phyloP scores from a whole-genome alignment of 2,113 vertebrate species.

The Oreochromis spilurus region DNA sequence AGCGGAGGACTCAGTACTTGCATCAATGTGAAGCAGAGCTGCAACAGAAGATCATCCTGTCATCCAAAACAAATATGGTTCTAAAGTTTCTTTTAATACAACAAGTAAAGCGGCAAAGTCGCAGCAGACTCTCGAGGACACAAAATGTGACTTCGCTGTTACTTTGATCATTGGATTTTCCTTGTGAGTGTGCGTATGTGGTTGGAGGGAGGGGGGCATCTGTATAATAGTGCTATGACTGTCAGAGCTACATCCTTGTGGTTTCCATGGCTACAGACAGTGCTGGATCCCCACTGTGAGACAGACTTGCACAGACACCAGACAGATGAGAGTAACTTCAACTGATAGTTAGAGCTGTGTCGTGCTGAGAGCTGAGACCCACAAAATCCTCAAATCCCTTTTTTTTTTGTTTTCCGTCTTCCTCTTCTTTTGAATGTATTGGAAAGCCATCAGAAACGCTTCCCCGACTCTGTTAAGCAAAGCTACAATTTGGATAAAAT shows the following conservation, averaged over 20 bases:
- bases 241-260: slow-evolving; percentile 12
- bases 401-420: background rate
- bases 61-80: background rate
- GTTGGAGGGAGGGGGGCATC: background rate
- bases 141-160: background rate
- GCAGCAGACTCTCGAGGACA: background rate
- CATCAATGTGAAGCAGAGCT: background rate
- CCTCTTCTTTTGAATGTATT: background rate
- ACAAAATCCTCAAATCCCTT: slow-evolving; percentile 3
- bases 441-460: background rate
- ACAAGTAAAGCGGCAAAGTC: background rate
- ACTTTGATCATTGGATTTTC: slow-evolving; percentile 9
- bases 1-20: background rate
- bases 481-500: slow-evolving; percentile 3
- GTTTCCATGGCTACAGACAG: slow-evolving; percentile 63
- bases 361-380: slow-evolving; percentile 9
- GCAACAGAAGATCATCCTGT: background rate
- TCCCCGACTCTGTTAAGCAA: background rate
- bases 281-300: slow-evolving; percentile 3
- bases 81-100: background rate
- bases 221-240: background rate
- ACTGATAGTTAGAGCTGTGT: slow-evolving; percentile 9
- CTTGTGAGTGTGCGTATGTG: background rate
- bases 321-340: slow-evolving; percentile 34
- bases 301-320: slow-evolving; percentile 12